Evolutionary conservation across 1,140 invertebrate species (phyloP).

Genomic region (Polyergus mexicanus): DNA sequence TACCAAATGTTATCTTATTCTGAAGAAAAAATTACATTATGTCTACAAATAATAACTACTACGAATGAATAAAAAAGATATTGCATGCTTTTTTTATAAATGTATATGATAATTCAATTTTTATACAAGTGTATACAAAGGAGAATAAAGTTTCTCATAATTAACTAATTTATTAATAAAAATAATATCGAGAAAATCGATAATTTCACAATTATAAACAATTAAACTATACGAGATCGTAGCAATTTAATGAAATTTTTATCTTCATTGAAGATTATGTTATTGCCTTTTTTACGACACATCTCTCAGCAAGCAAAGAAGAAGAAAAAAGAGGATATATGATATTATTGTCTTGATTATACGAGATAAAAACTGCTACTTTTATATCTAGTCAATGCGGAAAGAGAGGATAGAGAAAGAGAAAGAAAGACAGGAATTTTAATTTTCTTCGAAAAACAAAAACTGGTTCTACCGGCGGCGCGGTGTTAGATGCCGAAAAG

Average conservation of each 20-base stretch:
- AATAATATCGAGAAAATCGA: not conserved
- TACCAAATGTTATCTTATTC: too few relatives aligned
- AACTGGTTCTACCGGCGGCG: conserved; percentile 66
- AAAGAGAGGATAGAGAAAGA: too few relatives aligned
- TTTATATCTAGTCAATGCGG: conserved; percentile 59
- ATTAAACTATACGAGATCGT: not conserved
- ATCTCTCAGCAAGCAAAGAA: not conserved
- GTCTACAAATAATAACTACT: too few relatives aligned
- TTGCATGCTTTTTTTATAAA: too few relatives aligned
- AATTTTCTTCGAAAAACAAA: conserved; percentile 76
- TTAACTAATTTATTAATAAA: not conserved
- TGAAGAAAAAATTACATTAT: too few relatives aligned
- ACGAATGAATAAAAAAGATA: too few relatives aligned
- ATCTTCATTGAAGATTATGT: not conserved
- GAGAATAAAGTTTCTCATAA: not conserved
- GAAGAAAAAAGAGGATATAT: conserved; percentile 55
- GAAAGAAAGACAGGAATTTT: conserved; percentile 68
- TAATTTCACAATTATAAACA: not conserved
- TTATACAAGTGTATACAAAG: too few relatives aligned
- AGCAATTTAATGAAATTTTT: not conserved
- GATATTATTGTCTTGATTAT: conserved; percentile 72
- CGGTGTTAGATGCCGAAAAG: conserved; percentile 55
- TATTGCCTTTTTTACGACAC: not conserved
- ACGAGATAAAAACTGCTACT: conserved; percentile 68
- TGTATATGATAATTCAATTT: conserved; percentile 9